Evolutionary conservation across 2,888 invertebrate genomes (phyloP).

Genomic region (Meiosimyza decipiens): DNA sequence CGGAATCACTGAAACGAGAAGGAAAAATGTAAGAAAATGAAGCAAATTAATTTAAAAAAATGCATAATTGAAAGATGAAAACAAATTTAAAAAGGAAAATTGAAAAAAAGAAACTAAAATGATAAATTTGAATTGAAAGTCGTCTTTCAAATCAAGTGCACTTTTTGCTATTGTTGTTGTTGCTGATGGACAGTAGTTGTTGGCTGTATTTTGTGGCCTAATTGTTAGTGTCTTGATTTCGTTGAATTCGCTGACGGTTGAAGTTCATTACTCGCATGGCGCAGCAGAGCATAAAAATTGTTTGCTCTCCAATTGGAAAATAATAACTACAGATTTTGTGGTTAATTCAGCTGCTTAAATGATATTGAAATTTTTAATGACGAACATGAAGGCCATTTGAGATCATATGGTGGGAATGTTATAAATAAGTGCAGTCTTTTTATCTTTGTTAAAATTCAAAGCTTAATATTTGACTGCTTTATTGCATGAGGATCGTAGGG

Average conservation of each 20-base stretch:
- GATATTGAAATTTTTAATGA: too few species aligned
- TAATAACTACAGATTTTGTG: too few species aligned
- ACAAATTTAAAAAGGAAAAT: not conserved
- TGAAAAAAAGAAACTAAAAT: not conserved
- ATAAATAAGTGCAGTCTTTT: too few species aligned
- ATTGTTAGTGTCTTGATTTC: not conserved
- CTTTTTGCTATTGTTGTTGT: not conserved
- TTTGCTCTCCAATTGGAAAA: not conserved
- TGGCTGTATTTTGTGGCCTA: not conserved
- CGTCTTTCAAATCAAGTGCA: not conserved
- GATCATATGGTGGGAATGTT: too few species aligned
- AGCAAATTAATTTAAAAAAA: not conserved
- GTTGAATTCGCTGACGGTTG: not conserved
- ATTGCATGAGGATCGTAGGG: too few species aligned
- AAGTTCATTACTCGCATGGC: slow-evolving; percentile 23
- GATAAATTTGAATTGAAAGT: not conserved
- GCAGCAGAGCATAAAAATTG: not conserved
- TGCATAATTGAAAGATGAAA: not conserved
- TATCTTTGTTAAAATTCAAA: too few species aligned
- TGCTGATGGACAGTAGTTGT: not conserved
- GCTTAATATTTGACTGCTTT: too few species aligned
- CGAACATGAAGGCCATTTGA: too few species aligned
- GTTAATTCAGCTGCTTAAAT: too few species aligned
- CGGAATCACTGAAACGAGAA: slow-evolving; percentile 81
- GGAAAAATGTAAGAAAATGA: slow-evolving; percentile 10